Base-by-base conservation (phyloP, 2,797 vertebrate species). In the Hephaestus fuliginosus region DNA sequence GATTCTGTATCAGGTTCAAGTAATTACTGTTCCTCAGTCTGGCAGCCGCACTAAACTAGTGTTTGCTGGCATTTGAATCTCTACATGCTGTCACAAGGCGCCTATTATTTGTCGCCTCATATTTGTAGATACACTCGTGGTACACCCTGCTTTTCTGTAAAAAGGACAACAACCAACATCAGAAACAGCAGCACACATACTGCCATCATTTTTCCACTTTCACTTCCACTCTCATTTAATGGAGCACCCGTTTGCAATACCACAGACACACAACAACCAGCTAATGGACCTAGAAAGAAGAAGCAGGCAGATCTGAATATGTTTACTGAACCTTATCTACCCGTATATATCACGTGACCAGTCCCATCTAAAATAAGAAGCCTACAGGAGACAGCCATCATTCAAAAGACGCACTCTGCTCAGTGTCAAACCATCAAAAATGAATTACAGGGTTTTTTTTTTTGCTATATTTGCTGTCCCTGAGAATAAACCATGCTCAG, bases 1-100 rank as follows among this genome's bases (percentile, higher is more conserved):
- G 80, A 87, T 91, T 93, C 79, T 84, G 79, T 88, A 86, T 93
- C 86, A 78, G 51, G 79, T 93, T 93, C 78, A 76, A 70, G 88
- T 93, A 89, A 91, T 93, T 94, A 92, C 87, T 77, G 87, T 70
- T 90, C 41, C 69, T 81, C 72, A 68, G 86, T 75, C 81, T 82
- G 75, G 56, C 80, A 78, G 66, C 39, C 13, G 14, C 69, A 70
- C 70, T 17, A 49, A 79, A 49, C 62, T 44, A 20, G 11, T 49
- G 22, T 51, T 39, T 57, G 36, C 5, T 51, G 9, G 4, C 0
- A 49, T 65, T 72, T 57, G 25, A 65, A 69, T 65, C 22, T 56
- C 44, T 8, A 60, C 14, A 15, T 57, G 49, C 41, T 30, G 36
- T 28, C 30, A 36, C 10, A 11, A 18, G 9, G 7, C 48, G 44